phyloP scores from a whole-genome alignment of 2,113 vertebrate genomes.

The Ia io region DNA sequence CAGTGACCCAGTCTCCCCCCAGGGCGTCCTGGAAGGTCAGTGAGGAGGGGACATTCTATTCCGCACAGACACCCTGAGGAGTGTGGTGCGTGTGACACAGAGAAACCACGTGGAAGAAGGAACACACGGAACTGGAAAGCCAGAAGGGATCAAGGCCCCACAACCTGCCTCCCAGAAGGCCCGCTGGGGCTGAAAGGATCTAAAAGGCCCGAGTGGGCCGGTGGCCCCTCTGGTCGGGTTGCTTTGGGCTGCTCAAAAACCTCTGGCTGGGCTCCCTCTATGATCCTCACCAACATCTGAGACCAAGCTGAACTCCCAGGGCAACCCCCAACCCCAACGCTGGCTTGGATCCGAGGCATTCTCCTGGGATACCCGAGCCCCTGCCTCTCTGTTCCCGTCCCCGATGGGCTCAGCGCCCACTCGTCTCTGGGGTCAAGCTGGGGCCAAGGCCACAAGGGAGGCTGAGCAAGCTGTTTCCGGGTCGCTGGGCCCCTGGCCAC shows the following conservation, averaged over 20 bases:
- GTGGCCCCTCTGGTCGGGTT: neutral
- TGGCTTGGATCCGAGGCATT: neutral
- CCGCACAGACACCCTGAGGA: accelerated
- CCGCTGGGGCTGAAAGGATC: accelerated
- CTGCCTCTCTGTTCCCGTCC: accelerated
- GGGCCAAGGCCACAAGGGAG: neutral
- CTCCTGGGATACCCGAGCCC: neutral
- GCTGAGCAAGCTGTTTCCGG: neutral
- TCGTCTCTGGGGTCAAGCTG: neutral
- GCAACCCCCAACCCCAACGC: neutral
- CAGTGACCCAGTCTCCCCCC: accelerated
- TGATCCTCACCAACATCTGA: neutral
- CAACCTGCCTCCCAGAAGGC: neutral
- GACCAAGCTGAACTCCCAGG: neutral
- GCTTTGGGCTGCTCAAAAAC: neutral
- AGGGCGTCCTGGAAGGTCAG: neutral
- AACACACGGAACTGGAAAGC: neutral
- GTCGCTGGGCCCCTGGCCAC: neutral
- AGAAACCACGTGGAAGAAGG: neutral
- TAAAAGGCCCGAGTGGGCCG: neutral
- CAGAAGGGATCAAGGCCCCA: neutral
- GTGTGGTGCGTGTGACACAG: too few relatives aligned
- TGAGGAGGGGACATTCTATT: neutral
- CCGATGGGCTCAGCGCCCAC: accelerated
- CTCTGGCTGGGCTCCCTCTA: neutral